Base-by-base conservation (phyloP, 2,888 invertebrate genomes). In the Drosophila cyrtoloma region DNA sequence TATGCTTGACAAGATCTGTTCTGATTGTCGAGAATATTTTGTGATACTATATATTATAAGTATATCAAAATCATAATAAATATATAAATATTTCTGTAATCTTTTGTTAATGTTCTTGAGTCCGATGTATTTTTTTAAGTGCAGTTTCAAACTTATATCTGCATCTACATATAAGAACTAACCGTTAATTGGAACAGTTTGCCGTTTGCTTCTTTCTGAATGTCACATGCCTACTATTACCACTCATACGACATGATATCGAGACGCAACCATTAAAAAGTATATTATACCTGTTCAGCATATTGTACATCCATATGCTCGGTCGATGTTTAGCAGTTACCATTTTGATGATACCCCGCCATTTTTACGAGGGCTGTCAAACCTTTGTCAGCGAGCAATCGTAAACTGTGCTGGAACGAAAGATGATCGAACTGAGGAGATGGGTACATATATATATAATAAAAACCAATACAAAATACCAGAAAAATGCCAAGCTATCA, bases 401-500 rank as follows among this genome's bases (percentile, higher is more conserved):
- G 85, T 84, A 80, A 87, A 82, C 47, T 42, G 55, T 32, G 61
- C 32, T 51, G 65, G 61, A 19, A 44, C 37, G 59, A 53, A 58
- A 74, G 64, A 70, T 70, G 67, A 74, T 77, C 59, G 52, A 68
- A 61, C 32, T 62, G 22, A 12, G 32, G 14, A 62, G 70, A 62
- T 62, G 47, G 42, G 14, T 9, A 39, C 12, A 26, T 22, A 28
- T 22, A 33, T 16, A 35, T 22, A 50, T 14, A 26, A 26, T 19
- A 10, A 19, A 28, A 35, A 55, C 5, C 55, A 10, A 63, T 63
- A 84, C 80, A 80, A 83, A 88, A 79, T 72, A 73, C 81, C 89
- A 89, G 86, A 86, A 86, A 84, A 82, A 89, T 76, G 84, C 68
- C 68, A 58, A 52, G 77, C 77, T 73, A 87, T 82, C 78, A 58